A percentile compares a stretch with the other conserved stretches of the same genome.
Conservation (phyloP, 2,797 vertebrate species). For the Cryptoprocta ferox region DNA sequence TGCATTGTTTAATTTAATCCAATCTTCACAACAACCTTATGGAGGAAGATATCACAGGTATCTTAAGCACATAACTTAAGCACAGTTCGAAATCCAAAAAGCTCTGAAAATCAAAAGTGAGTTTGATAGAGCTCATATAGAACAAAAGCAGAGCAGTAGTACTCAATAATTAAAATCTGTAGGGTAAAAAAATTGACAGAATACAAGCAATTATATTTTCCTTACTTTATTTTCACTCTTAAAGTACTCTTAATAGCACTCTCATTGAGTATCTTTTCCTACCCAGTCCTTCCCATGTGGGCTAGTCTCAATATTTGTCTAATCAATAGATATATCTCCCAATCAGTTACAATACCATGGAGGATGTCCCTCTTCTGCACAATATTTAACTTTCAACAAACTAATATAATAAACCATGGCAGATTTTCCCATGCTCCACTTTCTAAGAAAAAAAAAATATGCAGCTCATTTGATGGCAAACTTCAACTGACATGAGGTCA, state of each 20-base stretch:
- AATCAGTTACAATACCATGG: background rate
- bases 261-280: background rate
- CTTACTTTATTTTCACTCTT: slow-evolving; percentile 30
- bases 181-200: background rate
- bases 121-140: background rate
- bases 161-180: background rate
- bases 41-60: background rate
- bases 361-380: background rate
- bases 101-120: background rate
- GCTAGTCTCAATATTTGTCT: slow-evolving; percentile 12
- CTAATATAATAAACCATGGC: background rate
- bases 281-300: background rate
- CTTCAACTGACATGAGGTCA: background rate
- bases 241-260: background rate
- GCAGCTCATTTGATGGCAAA: background rate
- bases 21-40: background rate
- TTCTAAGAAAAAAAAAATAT: background rate
- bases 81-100: background rate
- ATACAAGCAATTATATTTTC: slow-evolving; percentile 41
- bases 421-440: background rate
- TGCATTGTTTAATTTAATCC: background rate
- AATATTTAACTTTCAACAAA: slow-evolving; percentile 42
- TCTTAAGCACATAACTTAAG: background rate
- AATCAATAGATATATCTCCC: background rate
- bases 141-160: background rate